Evolutionary conservation across 1,140 invertebrate genomes (phyloP), one percentile per base, ranked within the genome.

Genomic region (Sminthurinus signatus): DNA sequence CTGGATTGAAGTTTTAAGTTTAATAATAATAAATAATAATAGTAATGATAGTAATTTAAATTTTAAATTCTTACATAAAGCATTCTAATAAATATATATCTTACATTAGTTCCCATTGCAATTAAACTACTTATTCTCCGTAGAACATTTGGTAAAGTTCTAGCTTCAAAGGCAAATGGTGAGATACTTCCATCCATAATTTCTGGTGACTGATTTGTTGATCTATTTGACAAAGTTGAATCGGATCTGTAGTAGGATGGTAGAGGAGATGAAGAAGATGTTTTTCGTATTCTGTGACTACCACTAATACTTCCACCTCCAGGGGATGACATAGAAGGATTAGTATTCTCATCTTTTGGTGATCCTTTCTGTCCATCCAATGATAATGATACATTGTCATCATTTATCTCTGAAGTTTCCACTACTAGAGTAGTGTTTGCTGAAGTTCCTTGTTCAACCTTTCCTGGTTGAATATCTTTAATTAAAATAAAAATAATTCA

Each of bases 161-260:
- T 54, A 14, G 69, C 69, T 59, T 72, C 71, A 72, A 70, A 67
- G 36, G 65, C 51, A 62, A 67, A 58, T 46, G 69, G 64, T 36
- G 68, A 65, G 31, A 67, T 57, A 59, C 51, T 55, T 44, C 66
- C 60, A 62, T 73, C 69, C 60, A 72, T 21, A 25, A 64, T 12
- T 62, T 73, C 62, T 25, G 71, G 63, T 54, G 70, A 72, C n/a
- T n/a, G n/a, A 25, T 70, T 60, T 57, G 70, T 71, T n/a, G 70
- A 72, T 43, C 65, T 25, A 51, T 51, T 64, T 8, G 59, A 71
- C 14, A 62, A 51, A 43, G 46, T 69, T 1, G 65, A 61, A 51
- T 72, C 65, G 12, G 63, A 70, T 43, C 51, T 32, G 50, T 62
- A 62, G 14, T 62, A 62, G 2, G 48, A 10, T 25, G 60, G 60